phyloP scores from a whole-genome alignment of 2,113 vertebrate species.

The Pedionomus torquatus region DNA sequence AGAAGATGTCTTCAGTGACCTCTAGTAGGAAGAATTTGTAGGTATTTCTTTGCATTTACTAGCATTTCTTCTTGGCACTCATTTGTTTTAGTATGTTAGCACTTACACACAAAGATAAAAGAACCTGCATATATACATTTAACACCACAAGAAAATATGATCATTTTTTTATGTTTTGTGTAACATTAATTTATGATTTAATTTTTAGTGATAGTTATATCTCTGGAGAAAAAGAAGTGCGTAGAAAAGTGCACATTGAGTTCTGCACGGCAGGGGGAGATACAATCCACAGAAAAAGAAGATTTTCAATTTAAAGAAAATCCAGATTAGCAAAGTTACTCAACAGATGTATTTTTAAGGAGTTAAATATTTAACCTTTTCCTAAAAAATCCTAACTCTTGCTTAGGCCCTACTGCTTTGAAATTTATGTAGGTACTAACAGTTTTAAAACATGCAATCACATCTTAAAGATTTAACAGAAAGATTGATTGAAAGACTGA shows the following conservation, averaged over 20 bases:
- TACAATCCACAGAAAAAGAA: not conserved
- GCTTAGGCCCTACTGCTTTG: not conserved
- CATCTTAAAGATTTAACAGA: not conserved
- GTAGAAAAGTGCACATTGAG: not conserved
- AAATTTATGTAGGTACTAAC: not conserved
- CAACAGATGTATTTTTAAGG: not conserved
- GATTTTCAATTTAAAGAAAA: not conserved
- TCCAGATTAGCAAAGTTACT: fast-evolving
- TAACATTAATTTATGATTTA: not conserved
- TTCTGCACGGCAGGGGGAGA: not conserved
- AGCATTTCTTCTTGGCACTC: not conserved
- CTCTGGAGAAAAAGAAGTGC: not conserved
- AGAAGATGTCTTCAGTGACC: not conserved
- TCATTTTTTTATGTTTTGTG: not conserved
- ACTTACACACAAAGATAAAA: not conserved
- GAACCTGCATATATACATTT: not conserved
- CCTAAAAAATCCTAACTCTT: not conserved
- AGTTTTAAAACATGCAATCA: not conserved
- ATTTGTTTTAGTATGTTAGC: not conserved
- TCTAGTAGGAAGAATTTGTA: not conserved
- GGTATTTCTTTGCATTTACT: not conserved
- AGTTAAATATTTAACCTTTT: not conserved
- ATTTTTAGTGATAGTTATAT: not conserved
- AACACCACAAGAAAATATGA: not conserved
- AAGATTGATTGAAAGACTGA: too few relatives aligned